Conservation (phyloP, 2,797 vertebrate species). For the Chloroceryle amazona region DNA sequence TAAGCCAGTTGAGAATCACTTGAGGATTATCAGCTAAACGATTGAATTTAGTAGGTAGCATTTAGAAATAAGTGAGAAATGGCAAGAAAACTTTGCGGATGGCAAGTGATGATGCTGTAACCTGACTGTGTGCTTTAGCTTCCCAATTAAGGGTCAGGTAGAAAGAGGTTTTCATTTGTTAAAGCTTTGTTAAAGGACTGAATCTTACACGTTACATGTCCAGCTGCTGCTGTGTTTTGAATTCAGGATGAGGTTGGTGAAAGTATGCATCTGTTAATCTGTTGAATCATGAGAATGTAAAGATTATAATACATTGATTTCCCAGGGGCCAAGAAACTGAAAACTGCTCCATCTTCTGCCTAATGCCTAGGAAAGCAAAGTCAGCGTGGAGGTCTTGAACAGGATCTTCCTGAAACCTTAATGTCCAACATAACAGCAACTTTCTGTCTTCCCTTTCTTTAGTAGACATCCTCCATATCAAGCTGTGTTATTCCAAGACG, state of each 20-base stretch:
- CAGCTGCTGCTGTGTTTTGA: background rate
- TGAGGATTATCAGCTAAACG: background rate
- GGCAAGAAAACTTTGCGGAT: background rate
- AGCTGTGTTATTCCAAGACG: background rate
- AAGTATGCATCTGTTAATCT: constrained; percentile 16
- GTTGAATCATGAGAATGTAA: constrained; percentile 24
- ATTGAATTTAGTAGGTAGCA: background rate
- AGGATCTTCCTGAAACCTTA: constrained; percentile 37
- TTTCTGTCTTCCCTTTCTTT: background rate
- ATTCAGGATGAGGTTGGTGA: background rate
- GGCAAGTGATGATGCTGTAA: background rate
- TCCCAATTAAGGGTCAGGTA: background rate
- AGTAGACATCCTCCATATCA: background rate
- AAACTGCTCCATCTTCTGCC: constrained; percentile 34
- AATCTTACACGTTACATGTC: background rate
- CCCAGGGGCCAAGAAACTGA: constrained; percentile 41
- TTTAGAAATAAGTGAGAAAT: background rate
- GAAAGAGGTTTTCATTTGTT: background rate
- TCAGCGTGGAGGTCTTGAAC: constrained; percentile 43
- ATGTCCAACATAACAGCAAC: background rate
- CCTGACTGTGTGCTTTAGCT: background rate
- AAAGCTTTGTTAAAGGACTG: background rate
- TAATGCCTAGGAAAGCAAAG: constrained; percentile 34
- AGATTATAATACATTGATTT: constrained; percentile 41
- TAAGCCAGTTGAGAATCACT: background rate